phyloP scores from a whole-genome alignment of 2,797 vertebrate species.

The Falco cherrug region DNA sequence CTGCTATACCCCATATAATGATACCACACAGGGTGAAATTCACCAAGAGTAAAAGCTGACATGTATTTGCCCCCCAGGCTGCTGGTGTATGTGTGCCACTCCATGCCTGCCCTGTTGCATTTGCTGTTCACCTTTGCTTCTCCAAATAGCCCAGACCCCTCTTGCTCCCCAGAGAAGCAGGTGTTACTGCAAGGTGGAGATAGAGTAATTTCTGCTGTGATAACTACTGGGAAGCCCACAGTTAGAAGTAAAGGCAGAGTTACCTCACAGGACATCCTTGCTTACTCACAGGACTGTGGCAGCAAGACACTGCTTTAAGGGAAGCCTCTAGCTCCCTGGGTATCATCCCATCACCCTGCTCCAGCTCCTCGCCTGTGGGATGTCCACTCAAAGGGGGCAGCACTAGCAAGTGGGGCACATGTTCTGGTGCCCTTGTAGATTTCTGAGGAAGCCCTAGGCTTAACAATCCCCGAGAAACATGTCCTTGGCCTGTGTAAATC shows the following conservation, averaged over 20 bases:
- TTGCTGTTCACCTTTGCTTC: background rate
- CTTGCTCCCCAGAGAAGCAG: background rate
- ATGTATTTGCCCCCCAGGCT: background rate
- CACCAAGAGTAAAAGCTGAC: background rate
- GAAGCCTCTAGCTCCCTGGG: background rate
- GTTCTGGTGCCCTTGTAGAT: background rate
- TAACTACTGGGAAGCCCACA: background rate
- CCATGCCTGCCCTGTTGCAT: background rate
- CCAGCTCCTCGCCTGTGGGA: background rate
- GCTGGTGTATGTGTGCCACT: background rate
- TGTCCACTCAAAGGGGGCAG: fast-evolving
- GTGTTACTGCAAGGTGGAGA: background rate
- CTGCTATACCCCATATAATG: background rate
- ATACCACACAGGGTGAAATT: background rate
- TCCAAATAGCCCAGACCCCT: background rate
- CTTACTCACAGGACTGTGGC: background rate
- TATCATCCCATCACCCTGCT: background rate
- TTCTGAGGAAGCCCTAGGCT: background rate
- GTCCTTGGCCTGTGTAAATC: background rate
- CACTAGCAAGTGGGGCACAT: background rate
- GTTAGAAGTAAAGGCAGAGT: background rate
- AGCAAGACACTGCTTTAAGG: background rate
- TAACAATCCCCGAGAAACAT: background rate
- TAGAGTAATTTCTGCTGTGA: fast-evolving
- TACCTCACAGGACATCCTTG: background rate